These are phyloP conservation scores for Rhingia rostrata DNA, from an alignment of 2,888 invertebrate genomes.

Conservation along the genomic window DNA sequence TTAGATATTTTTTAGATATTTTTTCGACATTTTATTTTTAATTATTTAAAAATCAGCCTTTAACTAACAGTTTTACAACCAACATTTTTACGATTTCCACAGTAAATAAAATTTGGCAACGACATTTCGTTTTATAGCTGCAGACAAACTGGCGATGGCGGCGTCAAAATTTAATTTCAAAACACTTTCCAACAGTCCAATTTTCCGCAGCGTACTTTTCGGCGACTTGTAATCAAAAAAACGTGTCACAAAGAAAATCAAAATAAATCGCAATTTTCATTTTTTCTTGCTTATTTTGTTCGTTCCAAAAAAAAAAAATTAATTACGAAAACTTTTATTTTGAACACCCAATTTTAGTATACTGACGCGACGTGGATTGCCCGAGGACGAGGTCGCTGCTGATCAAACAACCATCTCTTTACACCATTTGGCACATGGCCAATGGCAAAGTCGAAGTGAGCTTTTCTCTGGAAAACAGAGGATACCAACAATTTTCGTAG, in stretches of 20 bases:
- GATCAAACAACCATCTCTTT: conserved; percentile 10
- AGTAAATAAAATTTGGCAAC: not conserved
- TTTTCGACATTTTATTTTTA: no score
- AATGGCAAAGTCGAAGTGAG: conserved; percentile 44
- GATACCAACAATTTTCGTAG: conserved; percentile 13
- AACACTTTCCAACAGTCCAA: not conserved
- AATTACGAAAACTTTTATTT: conserved; percentile 18
- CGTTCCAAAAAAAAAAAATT: not conserved
- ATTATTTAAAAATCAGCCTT: no score
- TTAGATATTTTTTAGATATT: no score
- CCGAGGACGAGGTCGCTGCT: conserved; percentile 31
- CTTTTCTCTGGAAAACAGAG: conserved; percentile 43
- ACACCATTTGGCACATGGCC: conserved; percentile 47
- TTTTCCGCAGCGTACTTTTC: conserved; percentile 26
- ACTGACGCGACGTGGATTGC: conserved; percentile 18
- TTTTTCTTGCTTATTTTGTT: conserved; percentile 1
- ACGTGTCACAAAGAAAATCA: conserved; percentile 4
- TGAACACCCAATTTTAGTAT: conserved; percentile 29
- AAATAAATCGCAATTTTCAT: conserved; percentile 10
- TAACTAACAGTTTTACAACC: no score
- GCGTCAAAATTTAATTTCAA: not conserved
- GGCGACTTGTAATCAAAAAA: conserved; percentile 1
- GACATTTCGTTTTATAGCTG: not conserved
- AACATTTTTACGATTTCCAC: not conserved
- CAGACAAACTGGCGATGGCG: conserved; percentile 29